These are phyloP conservation scores for Lutjanus argentimaculatus DNA, from an alignment of 2,797 vertebrate genomes.

Conservation along the genomic window DNA sequence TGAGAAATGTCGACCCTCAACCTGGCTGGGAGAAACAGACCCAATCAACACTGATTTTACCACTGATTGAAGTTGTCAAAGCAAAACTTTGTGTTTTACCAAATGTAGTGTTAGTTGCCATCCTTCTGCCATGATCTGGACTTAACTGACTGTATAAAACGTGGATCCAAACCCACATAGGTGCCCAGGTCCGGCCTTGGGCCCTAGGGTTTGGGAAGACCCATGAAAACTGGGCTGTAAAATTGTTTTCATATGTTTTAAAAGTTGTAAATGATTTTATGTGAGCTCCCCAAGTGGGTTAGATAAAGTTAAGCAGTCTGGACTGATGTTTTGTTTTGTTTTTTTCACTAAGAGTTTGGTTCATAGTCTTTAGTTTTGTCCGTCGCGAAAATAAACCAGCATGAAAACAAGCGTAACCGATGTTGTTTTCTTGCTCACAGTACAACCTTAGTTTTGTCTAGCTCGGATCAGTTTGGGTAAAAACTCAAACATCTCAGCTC, in stretches of 20 bases:
- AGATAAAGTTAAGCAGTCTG: conserved; percentile 1
- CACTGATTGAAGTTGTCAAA: no score
- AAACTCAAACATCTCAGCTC: conserved; percentile 13
- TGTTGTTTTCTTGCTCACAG: background rate
- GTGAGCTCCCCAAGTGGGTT: background rate
- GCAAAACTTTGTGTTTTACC: no score
- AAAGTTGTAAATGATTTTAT: conserved; percentile 6
- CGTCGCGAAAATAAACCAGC: background rate
- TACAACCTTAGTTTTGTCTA: conserved; percentile 3
- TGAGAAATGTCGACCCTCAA: no score
- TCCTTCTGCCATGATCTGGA: no score
- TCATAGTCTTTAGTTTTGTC: background rate
- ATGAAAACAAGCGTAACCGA: conserved; percentile 3
- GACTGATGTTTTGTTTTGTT: no score
- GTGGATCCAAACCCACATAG: no score
- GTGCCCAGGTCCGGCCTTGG: no score
- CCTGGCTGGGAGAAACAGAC: no score
- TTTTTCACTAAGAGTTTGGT: background rate
- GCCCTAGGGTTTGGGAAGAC: no score
- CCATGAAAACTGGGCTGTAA: background rate
- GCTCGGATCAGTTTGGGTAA: conserved; percentile 23
- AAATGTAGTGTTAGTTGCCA: no score
- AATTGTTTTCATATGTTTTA: background rate
- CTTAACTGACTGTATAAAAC: no score
- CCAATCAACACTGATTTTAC: no score